A percentile compares a stretch with the other conserved stretches of the same genome.
Conservation (phyloP, 2,888 invertebrate genomes). For the Melanophora roralis region DNA sequence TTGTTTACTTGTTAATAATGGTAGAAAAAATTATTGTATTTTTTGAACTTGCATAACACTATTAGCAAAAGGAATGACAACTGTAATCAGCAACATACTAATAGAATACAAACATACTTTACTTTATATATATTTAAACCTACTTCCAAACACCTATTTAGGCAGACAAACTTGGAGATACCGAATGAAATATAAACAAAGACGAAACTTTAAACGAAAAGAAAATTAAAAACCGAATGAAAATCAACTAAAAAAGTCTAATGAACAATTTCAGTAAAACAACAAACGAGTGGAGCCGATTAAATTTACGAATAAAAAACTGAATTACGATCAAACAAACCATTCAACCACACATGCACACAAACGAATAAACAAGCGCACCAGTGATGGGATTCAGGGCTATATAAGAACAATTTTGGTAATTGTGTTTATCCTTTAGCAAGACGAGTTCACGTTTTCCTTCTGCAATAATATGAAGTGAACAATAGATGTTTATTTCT, state of each 20-base stretch:
- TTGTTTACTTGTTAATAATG: no score
- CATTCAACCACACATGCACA: not conserved
- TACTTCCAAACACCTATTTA: not conserved
- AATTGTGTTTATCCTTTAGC: no score
- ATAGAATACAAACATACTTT: slow-evolving; percentile 18
- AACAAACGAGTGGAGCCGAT: not conserved
- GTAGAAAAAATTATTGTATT: no score
- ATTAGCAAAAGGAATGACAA: slow-evolving; percentile 51
- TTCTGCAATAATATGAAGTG: no score
- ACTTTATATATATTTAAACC: not conserved
- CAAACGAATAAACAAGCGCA: slow-evolving; percentile 11
- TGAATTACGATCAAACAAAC: slow-evolving; percentile 7
- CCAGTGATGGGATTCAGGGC: not conserved
- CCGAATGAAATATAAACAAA: slow-evolving; percentile 39
- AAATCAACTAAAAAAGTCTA: slow-evolving; percentile 3
- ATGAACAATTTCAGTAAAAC: not conserved
- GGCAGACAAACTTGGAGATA: slow-evolving; percentile 47
- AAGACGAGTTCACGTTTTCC: no score
- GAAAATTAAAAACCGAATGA: slow-evolving; percentile 11
- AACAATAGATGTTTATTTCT: no score
- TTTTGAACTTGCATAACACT: no score
- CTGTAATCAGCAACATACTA: slow-evolving; percentile 41
- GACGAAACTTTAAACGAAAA: slow-evolving; percentile 21
- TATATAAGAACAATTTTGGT: no score
- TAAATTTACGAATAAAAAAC: slow-evolving; percentile 18